These are phyloP conservation scores for Dilophus febrilis DNA, from an alignment of 2,888 invertebrate genomes.

Conservation along the genomic window DNA sequence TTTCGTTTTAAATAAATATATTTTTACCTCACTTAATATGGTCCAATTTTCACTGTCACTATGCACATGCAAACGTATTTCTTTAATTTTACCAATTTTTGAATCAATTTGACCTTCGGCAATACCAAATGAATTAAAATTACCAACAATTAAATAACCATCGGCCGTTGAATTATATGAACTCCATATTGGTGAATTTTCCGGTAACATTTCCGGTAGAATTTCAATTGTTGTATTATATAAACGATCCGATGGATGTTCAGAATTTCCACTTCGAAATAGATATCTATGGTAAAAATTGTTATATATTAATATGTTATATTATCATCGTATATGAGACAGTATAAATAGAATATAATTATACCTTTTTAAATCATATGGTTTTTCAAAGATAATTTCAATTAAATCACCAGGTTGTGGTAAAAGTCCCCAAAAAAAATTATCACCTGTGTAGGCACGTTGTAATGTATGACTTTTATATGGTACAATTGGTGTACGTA, in stretches of 20 bases:
- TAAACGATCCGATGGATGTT: slow-evolving; percentile 77
- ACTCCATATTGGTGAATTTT: slow-evolving; percentile 32
- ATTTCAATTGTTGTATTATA: slow-evolving; percentile 76
- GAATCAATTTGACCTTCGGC: slow-evolving; percentile 53
- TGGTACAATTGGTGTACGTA: slow-evolving; percentile 56
- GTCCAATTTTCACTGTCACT: slow-evolving; percentile 77
- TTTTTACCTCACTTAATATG: slow-evolving; percentile 71
- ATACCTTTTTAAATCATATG: slow-evolving; percentile 51
- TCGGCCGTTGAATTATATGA: slow-evolving; percentile 43
- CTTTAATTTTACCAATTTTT: slow-evolving; percentile 47
- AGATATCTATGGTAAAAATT: slow-evolving; percentile 60
- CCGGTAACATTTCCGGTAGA: slow-evolving; percentile 34
- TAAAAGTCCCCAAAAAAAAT: slow-evolving; percentile 80
- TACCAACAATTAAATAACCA: slow-evolving; percentile 52
- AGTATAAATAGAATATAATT: too few species aligned
- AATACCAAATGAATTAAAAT: slow-evolving; percentile 65
- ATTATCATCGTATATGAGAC: too few species aligned
- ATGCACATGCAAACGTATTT: slow-evolving; percentile 61
- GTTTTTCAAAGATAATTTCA: slow-evolving; percentile 60
- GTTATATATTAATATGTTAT: too few species aligned
- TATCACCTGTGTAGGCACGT: slow-evolving; percentile 70
- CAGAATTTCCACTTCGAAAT: slow-evolving; percentile 76
- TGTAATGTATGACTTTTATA: slow-evolving; percentile 64
- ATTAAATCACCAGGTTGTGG: slow-evolving; percentile 70
- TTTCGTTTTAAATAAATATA: too few species aligned